Evolutionary conservation across 2,797 vertebrate genomes (phyloP).

Genomic region (Morus bassanus): DNA sequence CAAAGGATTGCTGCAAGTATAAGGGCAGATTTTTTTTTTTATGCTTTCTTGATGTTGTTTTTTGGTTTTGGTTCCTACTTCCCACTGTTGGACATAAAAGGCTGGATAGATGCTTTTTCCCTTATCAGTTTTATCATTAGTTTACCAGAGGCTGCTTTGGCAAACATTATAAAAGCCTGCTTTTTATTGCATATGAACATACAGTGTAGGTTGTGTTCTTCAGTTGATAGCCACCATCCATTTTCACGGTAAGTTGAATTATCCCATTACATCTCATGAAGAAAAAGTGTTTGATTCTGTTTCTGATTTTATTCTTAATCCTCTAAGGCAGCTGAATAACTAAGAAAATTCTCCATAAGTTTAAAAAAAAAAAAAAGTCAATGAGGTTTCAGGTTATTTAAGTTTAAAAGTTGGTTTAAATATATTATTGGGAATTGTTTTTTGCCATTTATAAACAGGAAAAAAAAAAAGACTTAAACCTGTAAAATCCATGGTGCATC

Average conservation of each 20-base stretch:
- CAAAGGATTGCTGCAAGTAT: background rate
- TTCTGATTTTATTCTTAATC: background rate
- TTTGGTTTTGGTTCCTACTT: background rate
- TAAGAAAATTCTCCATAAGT: background rate
- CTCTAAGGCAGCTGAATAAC: background rate
- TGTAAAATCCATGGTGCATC: background rate
- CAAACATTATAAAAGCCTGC: background rate
- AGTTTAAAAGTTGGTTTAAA: background rate
- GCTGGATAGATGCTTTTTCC: background rate
- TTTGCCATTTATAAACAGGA: background rate
- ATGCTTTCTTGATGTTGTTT: background rate
- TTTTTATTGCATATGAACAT: background rate
- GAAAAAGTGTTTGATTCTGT: background rate
- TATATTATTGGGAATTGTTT: fast-evolving
- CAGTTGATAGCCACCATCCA: background rate
- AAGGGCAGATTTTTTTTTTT: background rate
- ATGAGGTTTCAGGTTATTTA: background rate
- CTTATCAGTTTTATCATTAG: background rate
- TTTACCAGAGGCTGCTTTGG: background rate
- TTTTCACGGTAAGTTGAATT: background rate
- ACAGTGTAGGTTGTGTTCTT: background rate
- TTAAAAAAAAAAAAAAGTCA: background rate
- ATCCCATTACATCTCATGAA: background rate
- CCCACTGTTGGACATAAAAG: background rate
- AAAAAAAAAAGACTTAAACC: background rate